Conservation (phyloP, 2,797 vertebrate genomes). For the Ctenopoma kingsleyae region DNA sequence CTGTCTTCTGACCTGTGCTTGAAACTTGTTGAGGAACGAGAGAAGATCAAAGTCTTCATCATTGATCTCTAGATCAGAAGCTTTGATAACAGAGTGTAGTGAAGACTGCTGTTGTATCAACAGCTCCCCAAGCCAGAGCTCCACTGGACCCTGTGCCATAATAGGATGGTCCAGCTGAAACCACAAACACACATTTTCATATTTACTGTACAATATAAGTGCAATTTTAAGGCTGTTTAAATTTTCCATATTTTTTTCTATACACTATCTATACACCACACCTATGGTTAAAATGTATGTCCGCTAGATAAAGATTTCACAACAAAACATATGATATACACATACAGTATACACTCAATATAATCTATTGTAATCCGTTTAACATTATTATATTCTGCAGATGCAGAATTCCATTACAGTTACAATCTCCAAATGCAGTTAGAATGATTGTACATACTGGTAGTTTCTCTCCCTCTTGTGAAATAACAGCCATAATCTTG, state of each 20-base stretch:
- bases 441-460: constrained; percentile 30
- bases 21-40: constrained; percentile 86
- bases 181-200: constrained; percentile 29
- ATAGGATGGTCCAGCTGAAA: constrained; percentile 76
- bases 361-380: not conserved
- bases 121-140: constrained; percentile 90
- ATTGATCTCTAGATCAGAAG: constrained; percentile 83
- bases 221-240: not conserved
- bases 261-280: not conserved
- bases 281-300: too few species aligned
- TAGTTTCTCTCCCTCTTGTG: constrained; percentile 90
- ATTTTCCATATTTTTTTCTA: not conserved
- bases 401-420: not conserved
- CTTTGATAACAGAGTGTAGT: constrained; percentile 85
- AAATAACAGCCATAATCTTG: constrained; percentile 84
- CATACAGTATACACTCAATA: not conserved
- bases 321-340: not conserved
- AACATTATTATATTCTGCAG: not conserved
- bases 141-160: constrained; percentile 86
- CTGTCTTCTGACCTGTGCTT: constrained; percentile 59
- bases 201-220: not conserved
- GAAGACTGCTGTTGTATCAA: constrained; percentile 86
- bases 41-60: constrained; percentile 87
- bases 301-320: too few species aligned
- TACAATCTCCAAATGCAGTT: constrained; percentile 9